Percentiles rank a stretch among this genome's conserved stretches.
Evolutionary conservation across 2,888 invertebrate species (phyloP).

Genomic region (Diplolepis rosae): DNA sequence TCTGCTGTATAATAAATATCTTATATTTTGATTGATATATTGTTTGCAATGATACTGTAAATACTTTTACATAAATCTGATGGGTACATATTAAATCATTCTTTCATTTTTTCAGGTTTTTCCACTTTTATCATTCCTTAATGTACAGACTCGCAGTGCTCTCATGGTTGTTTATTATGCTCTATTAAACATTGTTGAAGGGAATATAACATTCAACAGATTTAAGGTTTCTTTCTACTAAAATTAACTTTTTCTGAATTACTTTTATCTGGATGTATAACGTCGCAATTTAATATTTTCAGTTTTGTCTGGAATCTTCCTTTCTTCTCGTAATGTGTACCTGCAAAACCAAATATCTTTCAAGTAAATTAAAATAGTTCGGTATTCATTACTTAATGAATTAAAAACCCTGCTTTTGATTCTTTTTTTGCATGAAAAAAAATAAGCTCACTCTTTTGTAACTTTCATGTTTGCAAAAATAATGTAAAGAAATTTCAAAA

Average conservation of each 20-base stretch:
- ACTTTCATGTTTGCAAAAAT: constrained; percentile 9
- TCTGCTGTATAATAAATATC: no score
- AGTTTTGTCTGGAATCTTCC: not conserved
- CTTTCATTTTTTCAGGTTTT: constrained; percentile 64
- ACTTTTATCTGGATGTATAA: not conserved
- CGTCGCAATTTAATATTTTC: not conserved
- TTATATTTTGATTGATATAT: no score
- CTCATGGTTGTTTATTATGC: constrained; percentile 65
- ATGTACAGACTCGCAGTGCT: constrained; percentile 65
- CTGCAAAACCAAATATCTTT: no score
- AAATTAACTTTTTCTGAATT: not conserved
- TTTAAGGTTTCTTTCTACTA: constrained; percentile 62
- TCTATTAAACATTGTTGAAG: constrained; percentile 62
- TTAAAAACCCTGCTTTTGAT: no score
- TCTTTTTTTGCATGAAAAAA: not conserved
- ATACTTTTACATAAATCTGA: no score
- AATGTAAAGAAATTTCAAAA: constrained; percentile 13
- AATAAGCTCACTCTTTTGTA: constrained; percentile 2
- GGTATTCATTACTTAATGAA: no score
- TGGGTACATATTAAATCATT: no score
- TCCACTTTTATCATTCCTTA: constrained; percentile 67
- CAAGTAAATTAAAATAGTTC: no score
- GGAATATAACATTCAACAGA: constrained; percentile 61
- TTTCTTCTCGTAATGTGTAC: no score
- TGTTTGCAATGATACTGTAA: no score